Evolutionary conservation across 2,113 vertebrate genomes (phyloP).

Genomic region (Rhegmatorhina hoffmannsi): DNA sequence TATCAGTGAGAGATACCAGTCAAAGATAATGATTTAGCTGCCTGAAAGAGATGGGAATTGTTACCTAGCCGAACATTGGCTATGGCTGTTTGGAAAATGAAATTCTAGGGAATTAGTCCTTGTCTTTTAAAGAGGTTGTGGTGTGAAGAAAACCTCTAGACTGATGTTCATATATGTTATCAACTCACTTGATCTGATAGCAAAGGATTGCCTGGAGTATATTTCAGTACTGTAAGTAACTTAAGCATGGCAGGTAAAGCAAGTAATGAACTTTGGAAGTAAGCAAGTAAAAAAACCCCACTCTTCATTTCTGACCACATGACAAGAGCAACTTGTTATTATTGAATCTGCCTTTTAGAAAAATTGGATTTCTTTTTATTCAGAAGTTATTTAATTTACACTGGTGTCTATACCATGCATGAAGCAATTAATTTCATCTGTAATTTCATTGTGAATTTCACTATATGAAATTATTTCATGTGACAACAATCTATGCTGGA

Average conservation of each 20-base stretch:
- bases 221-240: neutral
- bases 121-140: neutral
- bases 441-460: conserved; percentile 40
- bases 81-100: neutral
- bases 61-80: neutral
- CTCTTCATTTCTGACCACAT: neutral
- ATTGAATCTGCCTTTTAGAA: neutral
- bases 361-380: neutral
- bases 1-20: neutral
- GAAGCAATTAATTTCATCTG: conserved; percentile 27
- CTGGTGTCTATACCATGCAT: neutral
- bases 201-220: neutral
- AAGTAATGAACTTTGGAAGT: neutral
- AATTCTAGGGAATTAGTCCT: neutral
- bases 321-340: neutral
- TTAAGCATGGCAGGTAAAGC: neutral
- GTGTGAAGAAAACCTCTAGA: neutral
- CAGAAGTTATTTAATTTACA: neutral
- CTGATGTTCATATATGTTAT: neutral
- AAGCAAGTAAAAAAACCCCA: neutral
- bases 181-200: neutral
- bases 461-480: conserved; percentile 26
- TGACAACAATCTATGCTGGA: conserved; percentile 35
- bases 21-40: neutral
- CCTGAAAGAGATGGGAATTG: neutral